Percentiles rank a stretch among this genome's conserved stretches.
Evolutionary conservation across 2,888 invertebrate species (phyloP).

Genomic region (Himalopsyche japonica): DNA sequence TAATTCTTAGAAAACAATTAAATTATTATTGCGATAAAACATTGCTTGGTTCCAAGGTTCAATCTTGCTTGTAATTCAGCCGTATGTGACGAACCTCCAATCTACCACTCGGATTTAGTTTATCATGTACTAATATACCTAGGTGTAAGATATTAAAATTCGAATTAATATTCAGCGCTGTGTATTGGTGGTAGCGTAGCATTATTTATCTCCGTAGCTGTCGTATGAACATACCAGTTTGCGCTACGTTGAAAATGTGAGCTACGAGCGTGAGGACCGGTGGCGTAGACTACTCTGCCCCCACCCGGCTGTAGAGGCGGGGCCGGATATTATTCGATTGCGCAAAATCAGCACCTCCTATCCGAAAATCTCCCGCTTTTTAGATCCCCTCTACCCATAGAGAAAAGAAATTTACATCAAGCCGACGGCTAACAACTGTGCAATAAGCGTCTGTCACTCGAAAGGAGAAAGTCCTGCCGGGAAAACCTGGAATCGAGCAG

Average conservation of each 20-base stretch:
- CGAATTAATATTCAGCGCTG: neutral
- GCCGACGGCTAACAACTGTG: neutral
- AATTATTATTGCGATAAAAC: too few species aligned
- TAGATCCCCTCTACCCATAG: neutral
- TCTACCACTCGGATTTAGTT: too few species aligned
- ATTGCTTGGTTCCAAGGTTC: too few species aligned
- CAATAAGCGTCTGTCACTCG: neutral
- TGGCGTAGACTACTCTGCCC: neutral
- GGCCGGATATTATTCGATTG: neutral
- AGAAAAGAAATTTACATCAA: neutral
- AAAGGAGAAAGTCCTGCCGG: slow-evolving; percentile 37
- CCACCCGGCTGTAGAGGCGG: neutral
- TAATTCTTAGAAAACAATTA: too few species aligned
- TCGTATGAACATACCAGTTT: too few species aligned
- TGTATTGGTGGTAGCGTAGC: neutral
- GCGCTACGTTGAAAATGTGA: neutral
- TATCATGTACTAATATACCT: too few species aligned
- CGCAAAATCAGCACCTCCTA: neutral
- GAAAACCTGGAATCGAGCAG: neutral
- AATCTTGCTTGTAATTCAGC: too few species aligned
- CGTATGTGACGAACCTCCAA: too few species aligned
- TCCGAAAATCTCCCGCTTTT: neutral
- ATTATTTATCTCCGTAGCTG: neutral
- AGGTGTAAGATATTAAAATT: too few species aligned
- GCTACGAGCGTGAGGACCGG: neutral